Evolutionary conservation across 1,140 invertebrate species (phyloP).

Genomic region (Drosophila ambigua): DNA sequence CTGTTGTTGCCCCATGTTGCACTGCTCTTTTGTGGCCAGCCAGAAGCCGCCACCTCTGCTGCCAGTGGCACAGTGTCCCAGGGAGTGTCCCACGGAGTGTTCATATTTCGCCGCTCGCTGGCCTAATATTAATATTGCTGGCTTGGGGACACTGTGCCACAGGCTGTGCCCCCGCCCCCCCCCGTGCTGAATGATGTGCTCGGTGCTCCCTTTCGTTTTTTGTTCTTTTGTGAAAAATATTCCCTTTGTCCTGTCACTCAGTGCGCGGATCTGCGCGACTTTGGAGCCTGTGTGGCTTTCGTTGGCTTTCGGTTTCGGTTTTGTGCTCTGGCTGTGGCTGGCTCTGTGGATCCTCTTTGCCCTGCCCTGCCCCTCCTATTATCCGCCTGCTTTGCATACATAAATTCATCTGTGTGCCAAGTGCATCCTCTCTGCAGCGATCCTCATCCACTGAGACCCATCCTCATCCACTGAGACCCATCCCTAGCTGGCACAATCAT

Average conservation of each 20-base stretch:
- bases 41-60: conserved; percentile 13
- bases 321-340: not conserved
- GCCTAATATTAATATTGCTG: too few relatives aligned
- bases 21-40: conserved; percentile 23
- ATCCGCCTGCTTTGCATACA: conserved; percentile 69
- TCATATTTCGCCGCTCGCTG: not conserved
- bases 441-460: conserved; percentile 11
- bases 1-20: conserved; percentile 17
- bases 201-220: conserved; percentile 58
- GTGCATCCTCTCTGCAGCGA: conserved; percentile 32
- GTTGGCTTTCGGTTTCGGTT: conserved; percentile 10
- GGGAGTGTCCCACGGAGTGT: not conserved
- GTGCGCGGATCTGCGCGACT: conserved; percentile 23
- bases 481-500: conserved; percentile 31
- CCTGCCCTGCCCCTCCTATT: not conserved
- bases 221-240: conserved; percentile 79
- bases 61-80: conserved; percentile 33
- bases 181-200: not conserved
- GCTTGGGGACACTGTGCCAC: conserved; percentile 16
- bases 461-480: conserved; percentile 14
- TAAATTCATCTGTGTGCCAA: conserved; percentile 75
- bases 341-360: not conserved
- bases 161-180: not conserved
- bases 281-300: conserved; percentile 49
- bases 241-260: conserved; percentile 81